Evolutionary conservation across 2,113 vertebrate genomes (phyloP), one percentile per base, ranked within the genome.

Genomic region (Cyanocitta stelleri): DNA sequence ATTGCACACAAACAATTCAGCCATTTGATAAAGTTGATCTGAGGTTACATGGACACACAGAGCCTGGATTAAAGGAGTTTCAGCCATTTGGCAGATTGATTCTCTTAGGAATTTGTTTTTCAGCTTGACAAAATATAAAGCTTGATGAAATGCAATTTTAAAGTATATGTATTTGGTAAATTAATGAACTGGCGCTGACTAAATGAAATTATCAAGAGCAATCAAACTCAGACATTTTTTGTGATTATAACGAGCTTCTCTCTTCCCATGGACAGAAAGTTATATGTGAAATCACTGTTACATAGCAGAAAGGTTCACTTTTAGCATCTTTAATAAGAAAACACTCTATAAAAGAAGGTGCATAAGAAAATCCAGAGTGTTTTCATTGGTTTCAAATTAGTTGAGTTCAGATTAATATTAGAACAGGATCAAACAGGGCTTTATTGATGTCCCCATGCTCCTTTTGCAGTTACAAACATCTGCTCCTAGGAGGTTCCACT

Each of bases 201-300:
- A 93, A 95, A 95, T 90, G 74, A 96, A 96, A 94, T 96, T 94
- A 96, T 91, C 87, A 91, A 73, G 59, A 92, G 91, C 87, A 96
- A 96, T 94, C 87, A 96, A 89, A 93, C 62, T 87, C 66, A 85
- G 49, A 79, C 35, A 5, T 76, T 81, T 92, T 93, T 97, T 69
- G 78, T 95, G 87, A 96, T 96, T 94, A 83, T 95, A 94, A 91
- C 11, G 22, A 96, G 85, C 67, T 93, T 87, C 74, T 89, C 85
- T 85, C 75, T 90, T 91, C 39, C 49, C 78, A 69, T 79, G 58
- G 82, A 85, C 93, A 77, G 59, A 91, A 93, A 91, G 41, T 79
- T 93, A 71, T 39, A 24, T 54, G 43, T 74, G 81, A 96, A 89
- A 94, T 94, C 62, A 91, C 87, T 79, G 32, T 69, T 95, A 87